Evolutionary conservation across 2,888 invertebrate genomes (phyloP).

Genomic region (Acanthococcus lagerstroemiae): DNA sequence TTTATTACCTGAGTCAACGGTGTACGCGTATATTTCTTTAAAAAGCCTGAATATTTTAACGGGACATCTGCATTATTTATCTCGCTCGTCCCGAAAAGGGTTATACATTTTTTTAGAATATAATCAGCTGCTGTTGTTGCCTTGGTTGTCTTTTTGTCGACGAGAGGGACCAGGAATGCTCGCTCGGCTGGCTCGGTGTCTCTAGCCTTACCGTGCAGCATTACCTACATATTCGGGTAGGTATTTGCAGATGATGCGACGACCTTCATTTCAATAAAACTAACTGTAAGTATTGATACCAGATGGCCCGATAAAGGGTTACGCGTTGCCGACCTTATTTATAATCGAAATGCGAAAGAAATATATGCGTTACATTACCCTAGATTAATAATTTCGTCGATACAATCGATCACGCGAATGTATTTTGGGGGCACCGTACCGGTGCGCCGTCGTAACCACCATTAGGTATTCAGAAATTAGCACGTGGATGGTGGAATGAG

Average conservation of each 20-base stretch:
- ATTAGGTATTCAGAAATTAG: not conserved
- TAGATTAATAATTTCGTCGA: not conserved
- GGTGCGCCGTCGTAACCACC: not conserved
- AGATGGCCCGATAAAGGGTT: slow-evolving; percentile 25
- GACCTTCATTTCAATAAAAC: slow-evolving; percentile 26
- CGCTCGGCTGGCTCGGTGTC: slow-evolving; percentile 2
- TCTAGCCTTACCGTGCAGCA: no score
- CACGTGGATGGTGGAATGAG: not conserved
- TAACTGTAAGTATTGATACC: slow-evolving; percentile 18
- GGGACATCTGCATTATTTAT: slow-evolving; percentile 30
- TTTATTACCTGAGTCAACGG: slow-evolving; percentile 26
- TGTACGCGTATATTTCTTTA: slow-evolving; percentile 7
- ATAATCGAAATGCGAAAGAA: no score
- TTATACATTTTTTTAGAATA: slow-evolving; percentile 18
- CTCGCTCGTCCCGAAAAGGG: slow-evolving; percentile 17
- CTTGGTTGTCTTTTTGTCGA: not conserved
- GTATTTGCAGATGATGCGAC: slow-evolving; percentile 29
- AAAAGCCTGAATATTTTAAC: slow-evolving; percentile 27
- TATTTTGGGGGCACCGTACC: not conserved
- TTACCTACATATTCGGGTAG: no score
- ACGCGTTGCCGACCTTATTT: no score
- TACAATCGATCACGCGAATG: not conserved
- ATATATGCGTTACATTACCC: not conserved
- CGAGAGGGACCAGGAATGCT: slow-evolving; percentile 8
- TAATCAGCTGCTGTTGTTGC: slow-evolving; percentile 26